These are phyloP conservation scores for fruit fly (Drosophila melanogaster) DNA, from an alignment of 1,140 invertebrate genomes.

Conservation along the genomic window DNA sequence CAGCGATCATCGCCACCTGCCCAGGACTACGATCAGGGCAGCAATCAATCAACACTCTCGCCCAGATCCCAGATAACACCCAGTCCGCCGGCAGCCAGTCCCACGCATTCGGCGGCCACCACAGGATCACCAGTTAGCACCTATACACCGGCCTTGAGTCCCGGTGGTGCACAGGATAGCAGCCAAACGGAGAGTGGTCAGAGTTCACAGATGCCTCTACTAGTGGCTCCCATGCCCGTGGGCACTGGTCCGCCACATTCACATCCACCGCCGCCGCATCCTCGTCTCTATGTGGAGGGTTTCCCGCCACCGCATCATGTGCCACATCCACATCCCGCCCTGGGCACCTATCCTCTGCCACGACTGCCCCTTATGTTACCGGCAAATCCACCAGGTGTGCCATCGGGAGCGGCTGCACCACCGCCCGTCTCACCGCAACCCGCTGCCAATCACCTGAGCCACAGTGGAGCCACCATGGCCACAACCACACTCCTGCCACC, in stretches of 20 bases:
- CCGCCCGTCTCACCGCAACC: slow-evolving; percentile 23
- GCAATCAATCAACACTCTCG: slow-evolving; percentile 70
- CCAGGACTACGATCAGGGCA: slow-evolving; percentile 71
- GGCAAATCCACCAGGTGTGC: slow-evolving; percentile 35
- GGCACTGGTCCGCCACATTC: slow-evolving; percentile 36
- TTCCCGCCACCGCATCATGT: slow-evolving; percentile 62
- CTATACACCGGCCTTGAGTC: slow-evolving; percentile 56
- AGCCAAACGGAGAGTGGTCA: slow-evolving; percentile 23
- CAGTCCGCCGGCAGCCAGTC: slow-evolving; percentile 58
- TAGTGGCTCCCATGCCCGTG: slow-evolving; percentile 71
- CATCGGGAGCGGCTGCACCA: slow-evolving; percentile 14
- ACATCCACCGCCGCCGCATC: slow-evolving; percentile 19
- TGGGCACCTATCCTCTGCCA: slow-evolving; percentile 65
- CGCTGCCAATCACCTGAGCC: slow-evolving; percentile 25
- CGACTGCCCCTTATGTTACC: slow-evolving; percentile 73
- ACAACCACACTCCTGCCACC: slow-evolving; percentile 46
- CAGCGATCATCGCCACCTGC: slow-evolving; percentile 33
- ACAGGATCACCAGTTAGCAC: slow-evolving; percentile 68
- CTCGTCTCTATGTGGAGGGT: slow-evolving; percentile 66
- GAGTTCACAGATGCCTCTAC: slow-evolving; percentile 55
- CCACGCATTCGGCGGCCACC: slow-evolving; percentile 65
- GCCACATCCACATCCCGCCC: slow-evolving; percentile 44
- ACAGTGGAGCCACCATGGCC: slow-evolving; percentile 36
- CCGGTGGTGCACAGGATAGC: slow-evolving; percentile 26
- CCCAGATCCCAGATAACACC: slow-evolving; percentile 59